Evolutionary conservation across 1,140 invertebrate genomes (phyloP).

Genomic region (Brachionus asplanchnoidis): DNA sequence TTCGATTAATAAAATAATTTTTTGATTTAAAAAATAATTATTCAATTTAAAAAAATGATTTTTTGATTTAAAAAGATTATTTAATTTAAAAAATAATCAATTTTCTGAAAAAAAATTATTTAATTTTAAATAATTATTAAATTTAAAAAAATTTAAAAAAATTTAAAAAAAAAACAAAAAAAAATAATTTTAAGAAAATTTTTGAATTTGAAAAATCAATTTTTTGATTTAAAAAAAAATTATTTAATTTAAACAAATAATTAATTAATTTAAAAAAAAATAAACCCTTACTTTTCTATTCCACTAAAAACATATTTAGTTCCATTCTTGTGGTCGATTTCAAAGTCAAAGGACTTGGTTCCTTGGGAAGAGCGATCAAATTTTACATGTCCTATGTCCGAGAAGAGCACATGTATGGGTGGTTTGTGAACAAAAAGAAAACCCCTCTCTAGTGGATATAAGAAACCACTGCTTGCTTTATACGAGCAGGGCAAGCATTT

Average conservation of each 20-base stretch:
- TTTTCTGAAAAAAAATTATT: no score
- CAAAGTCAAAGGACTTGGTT: constrained; percentile 80
- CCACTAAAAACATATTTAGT: constrained; percentile 89
- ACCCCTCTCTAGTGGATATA: constrained; percentile 96
- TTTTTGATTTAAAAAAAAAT: no score
- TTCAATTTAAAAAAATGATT: no score
- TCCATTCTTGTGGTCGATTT: constrained; percentile 85
- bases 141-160: no score
- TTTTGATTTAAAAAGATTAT: no score
- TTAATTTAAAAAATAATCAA: no score
- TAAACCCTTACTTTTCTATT: constrained; percentile 76
- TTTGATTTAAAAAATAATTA: no score
- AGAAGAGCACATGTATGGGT: constrained; percentile 92
- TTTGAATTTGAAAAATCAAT: no score
- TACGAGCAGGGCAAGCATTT: constrained; percentile 91
- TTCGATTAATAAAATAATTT: no score
- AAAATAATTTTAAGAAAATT: no score
- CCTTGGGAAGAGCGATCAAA: constrained; percentile 93
- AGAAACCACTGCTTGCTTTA: constrained; percentile 90
- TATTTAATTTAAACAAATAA: not conserved
- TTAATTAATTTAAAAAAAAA: not conserved
- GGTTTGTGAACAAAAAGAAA: constrained; percentile 99
- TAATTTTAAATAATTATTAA: no score
- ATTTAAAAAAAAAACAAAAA: no score
- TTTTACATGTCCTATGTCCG: constrained; percentile 90